Base-by-base conservation (phyloP, 2,113 vertebrate genomes). In the Motacilla alba region DNA sequence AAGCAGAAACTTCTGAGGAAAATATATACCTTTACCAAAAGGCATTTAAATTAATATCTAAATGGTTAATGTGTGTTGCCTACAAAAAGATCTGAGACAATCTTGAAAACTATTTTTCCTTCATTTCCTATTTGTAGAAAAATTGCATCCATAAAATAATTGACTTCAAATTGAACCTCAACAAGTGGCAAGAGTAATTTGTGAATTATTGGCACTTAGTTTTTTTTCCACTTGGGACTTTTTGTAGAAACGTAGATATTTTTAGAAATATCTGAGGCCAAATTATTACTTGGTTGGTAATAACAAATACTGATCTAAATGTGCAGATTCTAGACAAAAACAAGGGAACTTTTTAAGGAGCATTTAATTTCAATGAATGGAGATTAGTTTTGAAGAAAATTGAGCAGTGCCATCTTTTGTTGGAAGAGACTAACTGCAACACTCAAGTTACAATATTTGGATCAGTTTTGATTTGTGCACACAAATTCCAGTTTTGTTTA, bases 331-430 rank as follows among this genome's bases (percentile, higher is more conserved):
- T 33, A 55, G 58, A 58, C 63, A 67, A 82, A 91, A 67, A 41
- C 22, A 56, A 69, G 50, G 12, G 16, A 90, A 58, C 23, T 9
- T 13, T 15, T 83, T 69, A 10, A 44, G 55, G 6, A 77, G 35
- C n/a, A 15, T 69, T 59, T 83, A 8, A 74, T 88, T 70, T 77
- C 68, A 70, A 21, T 18, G 58, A 70, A 77, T 52, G 58, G 70
- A n/a, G 60, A 28, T 43, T 8, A 17, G 19, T 49, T 92, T 33
- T 56, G 92, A 94, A 89, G 79, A 81, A 95, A 94, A 96, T 90
- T 35, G 67, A 95, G 90, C 93, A 93, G 90, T 96, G 96, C 96
- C 95, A 97, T 95, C 96, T 97, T 93, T 95, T 89, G 96, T 59
- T 92, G 73, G 41, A 73, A 91, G 37, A 87, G 49, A 53, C 56